Percentiles rank a stretch among this genome's conserved stretches.
Conservation (phyloP, 2,113 vertebrate genomes). For the Proterorhinus semilunaris region DNA sequence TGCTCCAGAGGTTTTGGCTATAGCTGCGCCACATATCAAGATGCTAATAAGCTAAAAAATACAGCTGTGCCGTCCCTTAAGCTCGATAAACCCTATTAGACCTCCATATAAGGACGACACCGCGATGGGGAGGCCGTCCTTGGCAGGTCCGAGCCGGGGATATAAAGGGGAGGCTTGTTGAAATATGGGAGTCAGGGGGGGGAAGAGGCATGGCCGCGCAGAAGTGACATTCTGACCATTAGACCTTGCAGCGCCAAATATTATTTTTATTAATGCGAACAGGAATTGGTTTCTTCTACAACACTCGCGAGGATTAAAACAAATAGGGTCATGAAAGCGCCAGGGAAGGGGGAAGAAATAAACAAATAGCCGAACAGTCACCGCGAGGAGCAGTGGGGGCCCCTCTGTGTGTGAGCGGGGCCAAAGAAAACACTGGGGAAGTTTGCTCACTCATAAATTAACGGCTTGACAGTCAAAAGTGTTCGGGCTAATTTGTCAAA, state of each 20-base stretch:
- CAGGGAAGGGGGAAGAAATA: slow-evolving; percentile 70
- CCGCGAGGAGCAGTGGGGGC: slow-evolving; percentile 71
- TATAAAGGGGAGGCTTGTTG: slow-evolving; percentile 72
- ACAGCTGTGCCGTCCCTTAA: slow-evolving; percentile 34
- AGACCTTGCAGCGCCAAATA: slow-evolving; percentile 76
- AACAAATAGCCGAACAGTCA: slow-evolving; percentile 73
- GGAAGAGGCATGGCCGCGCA: slow-evolving; percentile 55
- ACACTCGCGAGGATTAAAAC: slow-evolving; percentile 79
- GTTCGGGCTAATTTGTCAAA: slow-evolving; percentile 81
- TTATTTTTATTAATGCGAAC: slow-evolving; percentile 83
- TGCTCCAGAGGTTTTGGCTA: slow-evolving; percentile 18
- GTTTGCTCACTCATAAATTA: slow-evolving; percentile 82
- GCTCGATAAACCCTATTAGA: slow-evolving; percentile 48
- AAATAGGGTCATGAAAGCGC: slow-evolving; percentile 74
- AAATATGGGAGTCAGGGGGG: slow-evolving; percentile 65
- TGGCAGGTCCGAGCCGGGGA: slow-evolving; percentile 28
- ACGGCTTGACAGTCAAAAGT: slow-evolving; percentile 78
- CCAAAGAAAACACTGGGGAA: slow-evolving; percentile 79
- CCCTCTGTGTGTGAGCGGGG: slow-evolving; percentile 70
- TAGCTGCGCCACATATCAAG: slow-evolving; percentile 24
- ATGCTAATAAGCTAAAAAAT: slow-evolving; percentile 25
- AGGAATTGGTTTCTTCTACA: slow-evolving; percentile 78
- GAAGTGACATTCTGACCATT: slow-evolving; percentile 78
- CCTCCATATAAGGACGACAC: slow-evolving; percentile 45
- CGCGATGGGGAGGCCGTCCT: slow-evolving; percentile 36